Percentiles rank a stretch among this genome's conserved stretches.
These are phyloP conservation scores for Taenioides sp. DNA, from an alignment of 2,797 vertebrate genomes.

Conservation along the genomic window DNA sequence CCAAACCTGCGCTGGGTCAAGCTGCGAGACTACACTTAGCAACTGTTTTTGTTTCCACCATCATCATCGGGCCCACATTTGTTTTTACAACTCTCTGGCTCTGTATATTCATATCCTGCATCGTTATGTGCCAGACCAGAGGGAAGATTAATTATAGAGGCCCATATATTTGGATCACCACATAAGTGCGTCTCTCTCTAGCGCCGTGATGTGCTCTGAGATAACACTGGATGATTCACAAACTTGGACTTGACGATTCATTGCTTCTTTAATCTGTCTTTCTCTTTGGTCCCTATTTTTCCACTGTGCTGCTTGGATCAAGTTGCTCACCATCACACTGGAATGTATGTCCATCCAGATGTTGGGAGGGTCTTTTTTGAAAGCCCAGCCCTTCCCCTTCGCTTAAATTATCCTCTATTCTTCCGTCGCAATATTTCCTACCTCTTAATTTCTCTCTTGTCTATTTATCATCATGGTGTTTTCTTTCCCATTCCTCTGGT, in stretches of 20 bases:
- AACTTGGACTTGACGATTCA: slow-evolving; percentile 39
- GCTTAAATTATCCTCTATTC: slow-evolving; percentile 36
- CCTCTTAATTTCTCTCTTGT: slow-evolving; percentile 48
- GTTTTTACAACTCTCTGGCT: slow-evolving; percentile 61
- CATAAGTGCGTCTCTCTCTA: slow-evolving; percentile 29
- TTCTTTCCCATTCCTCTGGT: slow-evolving; percentile 44
- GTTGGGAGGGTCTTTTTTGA: slow-evolving; percentile 64
- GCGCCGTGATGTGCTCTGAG: slow-evolving; percentile 51
- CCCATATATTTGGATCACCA: slow-evolving; percentile 43
- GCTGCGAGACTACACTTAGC: slow-evolving; percentile 47
- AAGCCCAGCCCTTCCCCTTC: slow-evolving; percentile 28
- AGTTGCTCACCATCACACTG: slow-evolving; percentile 65
- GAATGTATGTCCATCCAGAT: slow-evolving; percentile 74
- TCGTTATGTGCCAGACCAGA: slow-evolving; percentile 46
- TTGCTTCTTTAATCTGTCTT: slow-evolving; percentile 25
- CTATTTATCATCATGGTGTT: slow-evolving; percentile 60
- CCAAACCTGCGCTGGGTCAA: slow-evolving; percentile 67
- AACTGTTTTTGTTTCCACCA: slow-evolving; percentile 50
- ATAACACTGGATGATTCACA: slow-evolving; percentile 55
- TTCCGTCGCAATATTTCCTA: slow-evolving; percentile 47
- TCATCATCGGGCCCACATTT: slow-evolving; percentile 59
- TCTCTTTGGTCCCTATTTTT: slow-evolving; percentile 38
- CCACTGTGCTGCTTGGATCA: slow-evolving; percentile 70
- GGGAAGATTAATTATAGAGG: slow-evolving; percentile 39
- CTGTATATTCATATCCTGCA: slow-evolving; percentile 60